Conservation (phyloP, 2,888 invertebrate species). For the Nymphalis urticae region DNA sequence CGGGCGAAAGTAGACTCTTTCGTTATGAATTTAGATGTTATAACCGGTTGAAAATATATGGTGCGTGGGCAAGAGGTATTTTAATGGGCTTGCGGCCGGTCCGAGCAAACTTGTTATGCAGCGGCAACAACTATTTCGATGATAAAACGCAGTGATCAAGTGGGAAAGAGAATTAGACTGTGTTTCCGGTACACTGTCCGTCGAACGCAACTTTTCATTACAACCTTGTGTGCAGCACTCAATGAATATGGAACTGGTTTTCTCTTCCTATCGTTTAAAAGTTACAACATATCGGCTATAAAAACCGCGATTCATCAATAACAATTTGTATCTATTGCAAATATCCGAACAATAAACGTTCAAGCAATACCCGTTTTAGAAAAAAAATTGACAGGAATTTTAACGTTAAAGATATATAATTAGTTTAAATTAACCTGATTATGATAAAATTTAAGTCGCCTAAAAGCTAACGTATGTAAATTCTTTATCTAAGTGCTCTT, state of each 20-base stretch:
- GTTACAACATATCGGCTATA: not conserved
- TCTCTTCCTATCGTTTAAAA: conserved; percentile 14
- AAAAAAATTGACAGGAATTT: too few relatives aligned
- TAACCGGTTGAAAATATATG: conserved; percentile 23
- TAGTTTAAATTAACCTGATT: too few relatives aligned
- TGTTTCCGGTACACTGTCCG: conserved; percentile 30
- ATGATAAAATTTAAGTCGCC: too few relatives aligned
- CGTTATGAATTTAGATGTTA: conserved; percentile 18
- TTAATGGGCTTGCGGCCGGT: conserved; percentile 42
- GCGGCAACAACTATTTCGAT: conserved; percentile 33
- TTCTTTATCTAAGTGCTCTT: too few relatives aligned
- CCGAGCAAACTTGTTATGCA: conserved; percentile 42
- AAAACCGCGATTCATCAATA: not conserved
- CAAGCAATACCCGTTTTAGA: too few relatives aligned
- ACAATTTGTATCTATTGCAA: not conserved
- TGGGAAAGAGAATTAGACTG: conserved; percentile 33
- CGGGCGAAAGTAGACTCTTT: conserved; percentile 32
- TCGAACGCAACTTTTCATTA: conserved; percentile 1
- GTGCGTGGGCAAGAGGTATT: conserved; percentile 43
- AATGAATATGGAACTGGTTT: conserved; percentile 21
- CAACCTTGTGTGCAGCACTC: conserved; percentile 14
- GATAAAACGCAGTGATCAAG: conserved; percentile 34
- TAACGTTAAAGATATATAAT: too few relatives aligned
- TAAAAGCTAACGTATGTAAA: too few relatives aligned
- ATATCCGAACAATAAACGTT: not conserved